A percentile compares a stretch with the other conserved stretches of the same genome.
Conservation (phyloP, 2,113 vertebrate genomes). For the Macaca mulatta region DNA sequence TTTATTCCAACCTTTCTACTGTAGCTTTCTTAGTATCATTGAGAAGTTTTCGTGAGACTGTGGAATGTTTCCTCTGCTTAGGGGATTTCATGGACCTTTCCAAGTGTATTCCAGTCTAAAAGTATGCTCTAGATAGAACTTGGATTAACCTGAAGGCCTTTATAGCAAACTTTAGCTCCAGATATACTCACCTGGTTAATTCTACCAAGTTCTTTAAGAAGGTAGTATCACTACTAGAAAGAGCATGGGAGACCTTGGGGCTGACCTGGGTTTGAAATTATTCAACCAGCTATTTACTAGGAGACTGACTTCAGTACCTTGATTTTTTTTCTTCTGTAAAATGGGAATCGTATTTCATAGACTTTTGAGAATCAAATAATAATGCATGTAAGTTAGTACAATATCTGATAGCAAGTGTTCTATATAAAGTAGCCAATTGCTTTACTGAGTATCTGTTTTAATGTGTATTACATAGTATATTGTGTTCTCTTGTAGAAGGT, state of each 20-base stretch:
- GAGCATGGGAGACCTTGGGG: not conserved
- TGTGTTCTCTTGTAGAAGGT: not conserved
- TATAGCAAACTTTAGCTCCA: not conserved
- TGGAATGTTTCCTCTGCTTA: not conserved
- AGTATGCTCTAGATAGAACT: not conserved
- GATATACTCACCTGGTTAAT: not conserved
- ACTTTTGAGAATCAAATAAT: not conserved
- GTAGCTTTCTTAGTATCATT: not conserved
- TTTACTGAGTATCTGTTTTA: not conserved
- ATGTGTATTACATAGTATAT: not conserved
- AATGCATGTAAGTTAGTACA: not conserved
- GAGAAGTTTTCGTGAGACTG: not conserved
- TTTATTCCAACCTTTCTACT: not conserved
- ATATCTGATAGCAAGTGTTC: not conserved
- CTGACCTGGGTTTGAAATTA: not conserved
- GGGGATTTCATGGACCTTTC: not conserved
- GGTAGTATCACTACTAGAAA: not conserved
- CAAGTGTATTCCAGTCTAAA: not conserved
- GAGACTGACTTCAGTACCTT: not conserved
- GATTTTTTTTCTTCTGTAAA: not conserved
- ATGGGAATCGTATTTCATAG: not conserved
- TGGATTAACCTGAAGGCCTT: not conserved
- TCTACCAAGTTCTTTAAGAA: not conserved
- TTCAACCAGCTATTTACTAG: not conserved
- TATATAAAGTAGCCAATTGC: not conserved